These are phyloP conservation scores for Psylliodes chrysocephalus DNA, from an alignment of 2,888 invertebrate species.

Conservation along the genomic window DNA sequence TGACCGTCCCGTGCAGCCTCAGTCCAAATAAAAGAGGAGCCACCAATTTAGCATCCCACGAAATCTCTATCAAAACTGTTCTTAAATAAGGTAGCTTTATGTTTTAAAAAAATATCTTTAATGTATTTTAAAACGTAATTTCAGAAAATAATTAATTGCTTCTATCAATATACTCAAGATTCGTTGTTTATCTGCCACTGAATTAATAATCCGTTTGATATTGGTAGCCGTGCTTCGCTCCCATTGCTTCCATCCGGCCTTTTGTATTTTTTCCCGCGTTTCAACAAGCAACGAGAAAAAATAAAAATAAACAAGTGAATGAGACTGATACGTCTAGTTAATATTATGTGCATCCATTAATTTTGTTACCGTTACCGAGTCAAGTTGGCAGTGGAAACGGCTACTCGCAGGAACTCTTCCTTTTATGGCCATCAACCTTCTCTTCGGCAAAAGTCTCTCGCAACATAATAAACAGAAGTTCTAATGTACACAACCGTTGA, in stretches of 20 bases:
- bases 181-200: too few relatives aligned
- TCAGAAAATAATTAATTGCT: too few relatives aligned
- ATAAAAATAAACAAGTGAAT: constrained; percentile 6
- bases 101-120: too few relatives aligned
- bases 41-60: too few relatives aligned
- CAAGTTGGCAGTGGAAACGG: background rate
- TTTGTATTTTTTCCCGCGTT: constrained; percentile 2
- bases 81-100: too few relatives aligned
- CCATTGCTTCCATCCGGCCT: constrained; percentile 8
- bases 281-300: background rate
- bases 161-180: too few relatives aligned
- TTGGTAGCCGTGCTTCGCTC: background rate
- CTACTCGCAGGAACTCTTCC: constrained; percentile 18
- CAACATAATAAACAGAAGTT: background rate
- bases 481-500: background rate
- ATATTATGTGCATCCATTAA: constrained; percentile 24
- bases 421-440: constrained; percentile 20
- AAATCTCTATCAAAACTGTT: too few relatives aligned
- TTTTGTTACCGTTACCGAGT: constrained; percentile 12
- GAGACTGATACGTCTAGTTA: constrained; percentile 16
- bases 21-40: too few relatives aligned
- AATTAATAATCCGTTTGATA: background rate
- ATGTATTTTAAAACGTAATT: too few relatives aligned
- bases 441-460: background rate
- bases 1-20: too few relatives aligned